A percentile compares a stretch with the other conserved stretches of the same genome.
Conservation (phyloP, 2,113 vertebrate species). For the Phrynosoma platyrhinos region DNA sequence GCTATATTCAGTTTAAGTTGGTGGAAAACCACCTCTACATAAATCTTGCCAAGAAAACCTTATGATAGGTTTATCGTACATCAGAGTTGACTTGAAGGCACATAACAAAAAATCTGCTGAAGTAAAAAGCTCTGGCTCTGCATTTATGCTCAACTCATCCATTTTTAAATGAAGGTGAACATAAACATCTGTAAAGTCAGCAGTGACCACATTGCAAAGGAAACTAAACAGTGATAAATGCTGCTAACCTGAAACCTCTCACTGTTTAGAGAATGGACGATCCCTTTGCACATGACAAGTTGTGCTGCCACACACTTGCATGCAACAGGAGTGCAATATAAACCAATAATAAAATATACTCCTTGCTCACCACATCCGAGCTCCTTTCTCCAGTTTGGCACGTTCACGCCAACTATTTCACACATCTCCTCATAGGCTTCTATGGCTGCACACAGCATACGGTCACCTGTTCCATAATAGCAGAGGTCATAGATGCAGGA, state of each 20-base stretch:
- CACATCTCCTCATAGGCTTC: conserved; percentile 67
- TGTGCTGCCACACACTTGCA: not conserved
- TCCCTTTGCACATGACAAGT: no score
- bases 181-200: no score
- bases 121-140: no score
- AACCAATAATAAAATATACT: not conserved
- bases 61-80: no score
- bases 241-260: not conserved
- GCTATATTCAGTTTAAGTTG: no score
- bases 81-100: no score
- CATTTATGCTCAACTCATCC: no score
- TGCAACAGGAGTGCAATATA: not conserved
- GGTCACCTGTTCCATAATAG: conserved; percentile 57
- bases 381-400: conserved; percentile 56
- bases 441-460: conserved; percentile 64
- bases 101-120: no score
- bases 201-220: not conserved
- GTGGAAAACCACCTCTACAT: no score
- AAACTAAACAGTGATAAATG: not conserved
- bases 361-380: conserved; percentile 56
- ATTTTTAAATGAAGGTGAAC: no score
- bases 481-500: conserved; percentile 72
- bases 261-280: not conserved
- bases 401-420: conserved; percentile 31
- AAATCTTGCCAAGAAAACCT: no score